These are phyloP conservation scores for Drosophila colorata DNA, from an alignment of 2,888 invertebrate genomes.

Conservation along the genomic window DNA sequence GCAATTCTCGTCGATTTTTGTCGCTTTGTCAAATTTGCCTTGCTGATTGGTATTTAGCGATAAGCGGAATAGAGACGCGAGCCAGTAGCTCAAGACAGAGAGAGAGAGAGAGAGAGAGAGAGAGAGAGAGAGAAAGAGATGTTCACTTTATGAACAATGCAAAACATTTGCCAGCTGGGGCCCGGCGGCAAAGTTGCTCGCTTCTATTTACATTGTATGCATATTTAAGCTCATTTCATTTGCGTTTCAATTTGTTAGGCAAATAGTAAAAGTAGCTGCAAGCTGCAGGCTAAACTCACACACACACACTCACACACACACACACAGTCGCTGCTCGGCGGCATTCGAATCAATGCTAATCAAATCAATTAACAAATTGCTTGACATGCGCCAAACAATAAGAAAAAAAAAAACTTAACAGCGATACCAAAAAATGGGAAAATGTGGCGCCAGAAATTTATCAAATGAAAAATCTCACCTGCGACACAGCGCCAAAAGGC, in stretches of 20 bases:
- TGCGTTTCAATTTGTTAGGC: slow-evolving; percentile 65
- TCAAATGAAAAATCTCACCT: slow-evolving; percentile 9
- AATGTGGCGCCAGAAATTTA: slow-evolving; percentile 1
- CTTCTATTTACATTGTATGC: slow-evolving; percentile 66
- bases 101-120: background rate
- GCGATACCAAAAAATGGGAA: background rate
- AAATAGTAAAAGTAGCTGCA: slow-evolving; percentile 39
- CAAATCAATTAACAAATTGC: slow-evolving; percentile 65
- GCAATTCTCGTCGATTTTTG: slow-evolving; percentile 15
- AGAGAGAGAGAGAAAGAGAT: background rate
- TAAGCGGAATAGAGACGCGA: slow-evolving; percentile 28
- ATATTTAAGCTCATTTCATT: slow-evolving; percentile 76
- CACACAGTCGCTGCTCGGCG: background rate
- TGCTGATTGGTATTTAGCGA: slow-evolving; percentile 56
- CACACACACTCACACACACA: slow-evolving; percentile 2
- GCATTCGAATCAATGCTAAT: slow-evolving; percentile 33
- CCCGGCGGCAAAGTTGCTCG: slow-evolving; percentile 39
- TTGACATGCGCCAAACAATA: too few species aligned
- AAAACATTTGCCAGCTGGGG: slow-evolving; percentile 40
- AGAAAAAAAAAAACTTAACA: too few species aligned
- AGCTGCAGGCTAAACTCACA: slow-evolving; percentile 32
- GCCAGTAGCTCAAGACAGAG: background rate
- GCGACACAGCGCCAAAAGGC: slow-evolving; percentile 9
- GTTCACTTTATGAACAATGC: slow-evolving; percentile 48
- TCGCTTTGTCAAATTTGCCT: slow-evolving; percentile 43